phyloP scores from a whole-genome alignment of 2,888 invertebrate species.

The Athalia cordata region DNA sequence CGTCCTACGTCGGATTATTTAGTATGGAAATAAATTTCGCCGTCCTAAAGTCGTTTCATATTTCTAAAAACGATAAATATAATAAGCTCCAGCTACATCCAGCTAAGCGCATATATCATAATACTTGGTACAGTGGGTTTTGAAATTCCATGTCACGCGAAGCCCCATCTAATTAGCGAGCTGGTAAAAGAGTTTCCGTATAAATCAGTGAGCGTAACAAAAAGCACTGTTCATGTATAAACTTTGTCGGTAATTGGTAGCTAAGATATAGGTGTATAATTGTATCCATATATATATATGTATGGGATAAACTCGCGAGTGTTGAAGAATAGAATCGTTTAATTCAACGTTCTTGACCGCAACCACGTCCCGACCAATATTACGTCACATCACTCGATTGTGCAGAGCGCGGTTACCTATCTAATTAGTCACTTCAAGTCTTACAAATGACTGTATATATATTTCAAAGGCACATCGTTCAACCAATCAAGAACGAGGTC shows the following conservation, averaged over 20 bases:
- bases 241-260: conserved; percentile 24
- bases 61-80: conserved; percentile 41
- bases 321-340: no score
- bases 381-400: conserved; percentile 19
- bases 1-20: conserved; percentile 3
- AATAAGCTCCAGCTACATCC: conserved; percentile 17
- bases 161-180: conserved; percentile 35
- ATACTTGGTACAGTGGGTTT: background rate
- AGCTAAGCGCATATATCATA: background rate
- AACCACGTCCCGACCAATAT: background rate
- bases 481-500: conserved; percentile 35
- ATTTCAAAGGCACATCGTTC: conserved; percentile 24
- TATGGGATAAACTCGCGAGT: background rate
- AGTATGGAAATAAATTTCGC: conserved; percentile 21
- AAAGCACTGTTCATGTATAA: background rate
- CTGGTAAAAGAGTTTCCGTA: conserved; percentile 30
- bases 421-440: conserved; percentile 26
- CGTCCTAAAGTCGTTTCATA: background rate
- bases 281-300: background rate
- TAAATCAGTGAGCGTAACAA: conserved; percentile 29
- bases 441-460: conserved; percentile 28
- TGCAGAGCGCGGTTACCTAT: conserved; percentile 6
- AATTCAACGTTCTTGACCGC: conserved; percentile 18
- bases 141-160: conserved; percentile 30
- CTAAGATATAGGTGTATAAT: background rate